Percentiles rank a stretch among this genome's conserved stretches.
Conservation (phyloP, 2,888 invertebrate species). For the Perdita meconis region DNA sequence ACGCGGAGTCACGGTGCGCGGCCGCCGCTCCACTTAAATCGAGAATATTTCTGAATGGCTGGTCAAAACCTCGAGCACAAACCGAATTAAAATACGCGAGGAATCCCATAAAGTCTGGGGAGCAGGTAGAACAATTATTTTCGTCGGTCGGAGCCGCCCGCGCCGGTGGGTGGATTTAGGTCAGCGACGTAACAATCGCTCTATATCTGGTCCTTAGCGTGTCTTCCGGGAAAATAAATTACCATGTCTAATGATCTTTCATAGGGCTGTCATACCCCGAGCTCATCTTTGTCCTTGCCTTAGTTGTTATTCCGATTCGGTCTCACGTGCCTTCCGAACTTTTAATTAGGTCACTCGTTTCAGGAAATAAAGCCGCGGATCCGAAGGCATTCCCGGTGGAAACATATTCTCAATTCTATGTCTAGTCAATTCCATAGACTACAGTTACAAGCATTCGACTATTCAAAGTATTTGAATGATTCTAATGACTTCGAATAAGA, state of each 20-base stretch:
- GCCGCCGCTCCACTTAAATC: not conserved
- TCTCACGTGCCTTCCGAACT: conserved; percentile 38
- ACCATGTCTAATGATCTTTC: conserved; percentile 34
- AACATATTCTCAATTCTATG: too few relatives aligned
- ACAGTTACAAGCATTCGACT: too few relatives aligned
- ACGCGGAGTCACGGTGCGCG: conserved; percentile 31
- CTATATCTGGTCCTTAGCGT: not conserved
- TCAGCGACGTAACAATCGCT: not conserved
- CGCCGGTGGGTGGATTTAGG: too few relatives aligned
- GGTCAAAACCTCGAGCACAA: too few relatives aligned
- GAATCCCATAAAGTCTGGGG: too few relatives aligned
- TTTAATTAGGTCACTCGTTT: conserved; percentile 55
- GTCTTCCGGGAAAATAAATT: not conserved
- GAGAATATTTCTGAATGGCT: too few relatives aligned
- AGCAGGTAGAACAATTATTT: too few relatives aligned
- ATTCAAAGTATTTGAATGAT: too few relatives aligned
- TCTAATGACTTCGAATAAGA: too few relatives aligned
- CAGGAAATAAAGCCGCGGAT: conserved; percentile 45
- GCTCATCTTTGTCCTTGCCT: conserved; percentile 13
- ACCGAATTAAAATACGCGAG: too few relatives aligned
- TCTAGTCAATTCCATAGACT: too few relatives aligned
- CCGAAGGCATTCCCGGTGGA: conserved; percentile 44
- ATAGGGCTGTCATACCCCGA: conserved; percentile 19
- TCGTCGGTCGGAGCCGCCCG: too few relatives aligned
- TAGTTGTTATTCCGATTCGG: conserved; percentile 18